Conservation (phyloP, 2,888 invertebrate genomes). For the Julus scanicus region DNA sequence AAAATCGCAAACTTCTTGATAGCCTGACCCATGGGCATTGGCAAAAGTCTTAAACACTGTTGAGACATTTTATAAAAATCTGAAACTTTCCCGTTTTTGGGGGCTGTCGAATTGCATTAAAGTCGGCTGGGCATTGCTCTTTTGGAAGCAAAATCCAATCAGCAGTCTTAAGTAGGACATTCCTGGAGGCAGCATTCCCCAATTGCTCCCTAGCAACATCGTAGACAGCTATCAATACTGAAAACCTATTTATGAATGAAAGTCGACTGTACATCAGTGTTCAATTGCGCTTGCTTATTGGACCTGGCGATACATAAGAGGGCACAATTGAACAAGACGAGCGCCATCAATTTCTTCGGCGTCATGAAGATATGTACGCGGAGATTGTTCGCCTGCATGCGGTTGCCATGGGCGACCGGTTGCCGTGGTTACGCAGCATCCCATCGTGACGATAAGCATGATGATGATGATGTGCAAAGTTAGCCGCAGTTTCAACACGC, state of each 20-base stretch:
- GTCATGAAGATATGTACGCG: neutral
- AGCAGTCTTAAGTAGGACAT: neutral
- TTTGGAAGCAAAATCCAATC: conserved; percentile 1
- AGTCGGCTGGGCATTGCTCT: conserved; percentile 3
- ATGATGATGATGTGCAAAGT: neutral
- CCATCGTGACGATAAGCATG: neutral
- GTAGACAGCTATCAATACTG: neutral
- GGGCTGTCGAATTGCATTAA: neutral
- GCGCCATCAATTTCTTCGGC: conserved; percentile 10
- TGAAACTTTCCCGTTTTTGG: neutral
- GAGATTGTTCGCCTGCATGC: conserved; percentile 4
- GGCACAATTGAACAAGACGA: conserved; percentile 19
- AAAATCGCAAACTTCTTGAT: no score
- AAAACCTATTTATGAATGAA: conserved; percentile 29
- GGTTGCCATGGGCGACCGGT: neutral
- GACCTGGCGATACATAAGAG: neutral
- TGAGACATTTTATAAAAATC: neutral
- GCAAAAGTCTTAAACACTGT: no score
- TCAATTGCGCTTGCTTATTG: conserved; percentile 38
- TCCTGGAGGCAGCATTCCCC: conserved; percentile 16
- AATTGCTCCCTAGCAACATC: conserved; percentile 1
- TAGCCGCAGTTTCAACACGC: neutral
- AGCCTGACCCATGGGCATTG: neutral
- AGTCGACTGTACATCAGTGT: conserved; percentile 24
- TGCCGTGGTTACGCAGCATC: neutral